Evolutionary conservation across 92 coral and sea anemone genomes (phyloP).

Genomic region (Pocillopora meandrina): DNA sequence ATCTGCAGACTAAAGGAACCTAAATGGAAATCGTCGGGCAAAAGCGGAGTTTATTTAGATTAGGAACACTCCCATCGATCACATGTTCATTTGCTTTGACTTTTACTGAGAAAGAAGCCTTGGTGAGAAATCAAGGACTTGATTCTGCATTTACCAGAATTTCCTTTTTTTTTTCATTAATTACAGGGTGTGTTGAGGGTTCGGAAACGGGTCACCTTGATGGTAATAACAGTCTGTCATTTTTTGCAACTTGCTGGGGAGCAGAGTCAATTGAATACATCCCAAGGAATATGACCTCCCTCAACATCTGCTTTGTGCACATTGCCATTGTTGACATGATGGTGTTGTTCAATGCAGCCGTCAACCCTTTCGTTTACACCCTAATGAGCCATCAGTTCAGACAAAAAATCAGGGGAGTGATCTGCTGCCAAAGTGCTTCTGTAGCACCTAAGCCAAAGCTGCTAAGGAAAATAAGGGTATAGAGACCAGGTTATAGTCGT

Average conservation of each 20-base stretch:
- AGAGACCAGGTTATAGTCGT: no score
- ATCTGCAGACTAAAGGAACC: no score
- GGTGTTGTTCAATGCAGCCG: slow-evolving; percentile 16
- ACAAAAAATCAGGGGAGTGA: slow-evolving; percentile 3
- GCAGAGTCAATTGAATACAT: not conserved
- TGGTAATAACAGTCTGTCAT: not conserved
- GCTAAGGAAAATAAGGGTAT: no score
- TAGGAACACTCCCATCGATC: no score
- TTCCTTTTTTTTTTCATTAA: not conserved
- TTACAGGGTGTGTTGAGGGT: not conserved
- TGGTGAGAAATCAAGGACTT: no score
- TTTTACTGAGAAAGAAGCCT: no score
- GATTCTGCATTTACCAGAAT: no score
- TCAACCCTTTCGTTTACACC: slow-evolving; percentile 18
- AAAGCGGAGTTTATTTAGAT: no score
- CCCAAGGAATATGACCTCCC: not conserved
- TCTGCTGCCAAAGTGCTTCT: not conserved
- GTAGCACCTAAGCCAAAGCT: no score
- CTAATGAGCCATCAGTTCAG: slow-evolving; percentile 21
- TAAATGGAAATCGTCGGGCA: no score
- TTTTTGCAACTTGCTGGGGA: not conserved
- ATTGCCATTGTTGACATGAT: not conserved
- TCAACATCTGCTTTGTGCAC: not conserved
- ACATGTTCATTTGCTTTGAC: no score
- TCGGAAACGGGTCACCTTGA: not conserved